Evolutionary conservation across 2,888 invertebrate genomes (phyloP).

Genomic region (Limnephilus rhombicus): DNA sequence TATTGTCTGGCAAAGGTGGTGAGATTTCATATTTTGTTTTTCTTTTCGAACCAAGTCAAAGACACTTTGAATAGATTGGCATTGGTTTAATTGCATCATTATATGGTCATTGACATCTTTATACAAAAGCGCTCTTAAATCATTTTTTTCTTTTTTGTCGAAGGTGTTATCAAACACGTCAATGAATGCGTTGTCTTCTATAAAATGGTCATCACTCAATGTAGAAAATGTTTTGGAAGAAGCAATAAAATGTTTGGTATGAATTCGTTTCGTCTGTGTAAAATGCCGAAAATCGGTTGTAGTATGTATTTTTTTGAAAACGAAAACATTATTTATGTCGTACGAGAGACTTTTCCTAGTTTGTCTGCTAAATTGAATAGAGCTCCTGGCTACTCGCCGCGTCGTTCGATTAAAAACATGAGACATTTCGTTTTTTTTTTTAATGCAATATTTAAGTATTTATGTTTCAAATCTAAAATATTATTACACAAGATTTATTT

Average conservation of each 20-base stretch:
- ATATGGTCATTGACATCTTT: conserved; percentile 29
- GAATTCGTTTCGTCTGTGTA: neutral
- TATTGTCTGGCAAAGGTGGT: conserved; percentile 69
- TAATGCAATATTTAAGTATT: neutral
- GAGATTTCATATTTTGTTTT: conserved; percentile 64
- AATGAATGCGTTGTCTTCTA: conserved; percentile 17
- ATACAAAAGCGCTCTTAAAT: conserved; percentile 26
- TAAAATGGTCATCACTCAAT: conserved; percentile 17
- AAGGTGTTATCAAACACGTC: neutral
- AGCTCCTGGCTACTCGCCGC: conserved; percentile 21
- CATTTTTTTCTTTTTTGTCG: neutral
- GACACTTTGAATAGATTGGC: conserved; percentile 71
- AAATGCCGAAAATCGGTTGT: neutral
- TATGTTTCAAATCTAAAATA: neutral
- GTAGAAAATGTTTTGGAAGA: conserved; percentile 11
- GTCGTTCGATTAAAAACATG: conserved; percentile 39
- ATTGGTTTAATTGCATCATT: conserved; percentile 68
- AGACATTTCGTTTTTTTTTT: conserved; percentile 18
- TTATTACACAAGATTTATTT: neutral
- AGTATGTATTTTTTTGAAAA: neutral
- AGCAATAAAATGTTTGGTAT: neutral
- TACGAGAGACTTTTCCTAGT: conserved; percentile 2
- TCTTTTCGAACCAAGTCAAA: conserved; percentile 69
- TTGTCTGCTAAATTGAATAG: neutral
- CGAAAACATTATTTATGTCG: neutral